Evolutionary conservation across 1,140 invertebrate species (phyloP), one percentile per base, ranked within the genome.

Genomic region (Anastrepha obliqua): DNA sequence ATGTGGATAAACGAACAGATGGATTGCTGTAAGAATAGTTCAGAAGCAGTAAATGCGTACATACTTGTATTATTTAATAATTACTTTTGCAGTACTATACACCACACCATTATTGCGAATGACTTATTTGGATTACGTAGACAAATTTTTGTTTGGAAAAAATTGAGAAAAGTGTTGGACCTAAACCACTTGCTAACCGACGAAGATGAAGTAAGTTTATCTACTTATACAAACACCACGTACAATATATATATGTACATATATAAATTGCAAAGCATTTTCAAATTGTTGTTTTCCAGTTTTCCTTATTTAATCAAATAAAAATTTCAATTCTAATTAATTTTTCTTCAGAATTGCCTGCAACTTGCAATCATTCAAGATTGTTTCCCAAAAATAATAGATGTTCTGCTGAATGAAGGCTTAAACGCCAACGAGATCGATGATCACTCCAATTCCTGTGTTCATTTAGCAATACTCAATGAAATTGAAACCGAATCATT

Each of bases 381-480:
- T 74, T 87, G 89, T 13, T 88, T 89, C 4, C 74, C 90, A 2
- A 87, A 89, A 58, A 91, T 92, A 13, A 87, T 90, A 2, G 86
- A 89, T 7, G 42, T 89, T 5, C 51, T 93, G 3, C 20, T 92
- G 2, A 85, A 59, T 6, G 88, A 89, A 3, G 88, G 88, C 3
- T 78, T 91, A 13, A 47, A 89, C 3, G 85, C 89, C 1, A 89
- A 90, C 64, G 85, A 90, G 64, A 20, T 93, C 8, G 91, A 92
- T 55, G 87, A 89, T 6, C 87, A 92, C 39, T 90, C 90, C 3
- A 93, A 93, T 85, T 92, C 89, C 7, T 89, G 88, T 7, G 55
- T 93, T 2, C 92, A 93, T 67, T 67, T 93, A 47, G 90, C 91
- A 0, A 88, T 93, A 13, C 90, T 92, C 1, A 92, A 93, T 81